Conservation (phyloP, 2,888 invertebrate species). For the Tortricodes alternella region DNA sequence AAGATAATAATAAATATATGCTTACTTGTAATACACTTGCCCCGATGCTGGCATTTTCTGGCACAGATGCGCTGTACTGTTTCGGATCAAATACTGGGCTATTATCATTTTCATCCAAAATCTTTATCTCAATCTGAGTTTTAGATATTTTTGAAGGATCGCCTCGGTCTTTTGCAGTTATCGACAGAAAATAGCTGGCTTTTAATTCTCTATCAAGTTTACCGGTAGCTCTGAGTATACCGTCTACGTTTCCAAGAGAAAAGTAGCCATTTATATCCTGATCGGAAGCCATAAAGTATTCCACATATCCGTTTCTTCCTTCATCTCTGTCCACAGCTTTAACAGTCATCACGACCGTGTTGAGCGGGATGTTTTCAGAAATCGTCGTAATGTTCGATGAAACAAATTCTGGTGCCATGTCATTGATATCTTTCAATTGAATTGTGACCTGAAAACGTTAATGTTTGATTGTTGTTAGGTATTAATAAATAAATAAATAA, state of each 20-base stretch:
- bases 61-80: constrained; percentile 94
- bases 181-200: constrained; percentile 87
- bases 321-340: constrained; percentile 95
- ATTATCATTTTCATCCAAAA: constrained; percentile 95
- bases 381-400: constrained; percentile 90
- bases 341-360: constrained; percentile 94
- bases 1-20: constrained; percentile 8
- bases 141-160: constrained; percentile 89
- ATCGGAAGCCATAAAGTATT: constrained; percentile 90
- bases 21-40: constrained; percentile 92
- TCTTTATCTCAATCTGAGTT: constrained; percentile 86
- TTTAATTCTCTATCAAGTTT: constrained; percentile 92
- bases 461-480: too few species aligned
- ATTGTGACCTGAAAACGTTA: constrained; percentile 88
- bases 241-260: constrained; percentile 93
- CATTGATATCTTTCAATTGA: constrained; percentile 94
- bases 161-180: constrained; percentile 94
- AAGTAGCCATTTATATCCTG: constrained; percentile 86
- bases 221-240: constrained; percentile 92
- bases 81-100: constrained; percentile 94
- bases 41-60: constrained; percentile 97
- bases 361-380: constrained; percentile 92
- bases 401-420: constrained; percentile 93
- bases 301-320: constrained; percentile 94
- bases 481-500: constrained; percentile 33